These are phyloP conservation scores for Galemys pyrenaicus DNA, from an alignment of 2,113 vertebrate species.

Conservation along the genomic window DNA sequence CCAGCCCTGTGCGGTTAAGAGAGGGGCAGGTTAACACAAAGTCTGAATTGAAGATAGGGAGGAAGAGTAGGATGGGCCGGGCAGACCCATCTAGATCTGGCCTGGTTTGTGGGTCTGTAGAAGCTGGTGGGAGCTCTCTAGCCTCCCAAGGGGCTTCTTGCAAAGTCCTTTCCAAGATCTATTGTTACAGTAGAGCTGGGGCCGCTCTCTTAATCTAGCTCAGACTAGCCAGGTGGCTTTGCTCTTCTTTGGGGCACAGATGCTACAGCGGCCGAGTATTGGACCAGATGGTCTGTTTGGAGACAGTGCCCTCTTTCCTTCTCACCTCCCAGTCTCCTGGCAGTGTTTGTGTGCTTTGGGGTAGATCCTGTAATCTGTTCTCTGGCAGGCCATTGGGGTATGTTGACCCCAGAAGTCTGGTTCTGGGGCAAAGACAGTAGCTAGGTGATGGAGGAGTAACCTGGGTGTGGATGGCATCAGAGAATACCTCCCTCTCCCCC, in stretches of 20 bases:
- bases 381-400: not conserved
- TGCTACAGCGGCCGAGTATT: conserved; percentile 34
- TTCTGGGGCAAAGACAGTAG: conserved; percentile 52
- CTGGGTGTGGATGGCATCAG: not conserved
- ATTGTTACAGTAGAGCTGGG: not conserved
- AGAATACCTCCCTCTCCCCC: not conserved
- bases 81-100: not conserved
- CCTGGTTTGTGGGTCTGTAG: not conserved
- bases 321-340: not conserved
- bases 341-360: not conserved
- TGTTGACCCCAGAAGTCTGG: not conserved
- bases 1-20: not conserved
- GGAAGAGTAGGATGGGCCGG: not conserved
- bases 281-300: conserved; percentile 24
- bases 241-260: conserved; percentile 31
- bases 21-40: not conserved
- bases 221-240: conserved; percentile 34
- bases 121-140: not conserved
- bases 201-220: not conserved
- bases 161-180: not conserved
- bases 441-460: not conserved
- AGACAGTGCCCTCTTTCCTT: not conserved
- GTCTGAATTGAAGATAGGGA: not conserved
- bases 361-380: conserved; percentile 41
- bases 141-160: not conserved